Evolutionary conservation across 2,888 invertebrate genomes (phyloP).

Genomic region (Kryphioiulus occultus): DNA sequence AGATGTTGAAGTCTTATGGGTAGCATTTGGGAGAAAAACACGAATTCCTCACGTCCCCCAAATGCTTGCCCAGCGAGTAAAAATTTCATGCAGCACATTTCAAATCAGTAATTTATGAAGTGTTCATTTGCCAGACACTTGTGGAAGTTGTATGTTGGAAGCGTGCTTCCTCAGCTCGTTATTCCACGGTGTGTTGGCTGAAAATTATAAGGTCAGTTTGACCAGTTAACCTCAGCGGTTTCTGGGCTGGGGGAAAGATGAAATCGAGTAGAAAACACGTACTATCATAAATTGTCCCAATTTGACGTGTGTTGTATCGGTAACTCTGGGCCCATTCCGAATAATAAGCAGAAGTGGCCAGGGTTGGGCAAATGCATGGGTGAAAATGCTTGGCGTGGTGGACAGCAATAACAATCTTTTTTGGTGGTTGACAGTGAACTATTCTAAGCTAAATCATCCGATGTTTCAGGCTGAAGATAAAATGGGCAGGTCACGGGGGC

Average conservation of each 20-base stretch:
- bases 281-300: conserved; percentile 47
- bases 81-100: not conserved
- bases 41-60: not conserved
- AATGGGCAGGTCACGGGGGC: not conserved
- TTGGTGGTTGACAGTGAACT: not conserved
- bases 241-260: conserved; percentile 33
- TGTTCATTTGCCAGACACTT: not conserved
- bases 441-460: not conserved
- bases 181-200: conserved; percentile 15
- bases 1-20: too few species aligned
- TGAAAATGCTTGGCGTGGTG: not conserved
- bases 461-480: not conserved
- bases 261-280: conserved; percentile 47
- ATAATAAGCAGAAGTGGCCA: conserved; percentile 40
- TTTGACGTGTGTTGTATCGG: conserved; percentile 45
- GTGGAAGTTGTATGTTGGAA: not conserved
- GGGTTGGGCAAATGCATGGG: conserved; percentile 28
- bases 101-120: conserved; percentile 36
- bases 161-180: conserved; percentile 39
- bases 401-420: conserved; percentile 2
- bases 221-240: conserved; percentile 40
- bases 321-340: conserved; percentile 24
- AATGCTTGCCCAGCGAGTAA: not conserved
- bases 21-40: not conserved
- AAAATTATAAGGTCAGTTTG: conserved; percentile 40